phyloP scores from a whole-genome alignment of 2,888 invertebrate species.

The Esperia sulphurella region DNA sequence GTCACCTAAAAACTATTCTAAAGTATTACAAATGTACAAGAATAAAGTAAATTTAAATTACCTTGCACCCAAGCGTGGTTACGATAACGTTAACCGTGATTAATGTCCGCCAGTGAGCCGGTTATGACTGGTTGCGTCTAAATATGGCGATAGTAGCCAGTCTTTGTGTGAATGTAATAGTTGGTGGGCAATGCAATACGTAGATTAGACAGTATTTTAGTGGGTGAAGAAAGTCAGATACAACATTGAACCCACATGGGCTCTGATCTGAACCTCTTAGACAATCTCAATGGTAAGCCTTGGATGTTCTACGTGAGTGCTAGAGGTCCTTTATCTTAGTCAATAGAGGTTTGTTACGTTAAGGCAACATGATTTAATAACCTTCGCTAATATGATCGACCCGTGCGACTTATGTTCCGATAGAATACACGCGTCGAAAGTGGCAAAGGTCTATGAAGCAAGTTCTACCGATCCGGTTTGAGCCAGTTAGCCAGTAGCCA shows the following conservation, averaged over 20 bases:
- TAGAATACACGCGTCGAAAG: conserved; percentile 20
- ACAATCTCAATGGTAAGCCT: too few relatives aligned
- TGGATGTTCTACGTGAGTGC: too few relatives aligned
- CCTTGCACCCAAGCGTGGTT: too few relatives aligned
- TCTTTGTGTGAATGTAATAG: not conserved
- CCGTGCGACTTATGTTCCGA: not conserved
- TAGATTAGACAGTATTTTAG: not conserved
- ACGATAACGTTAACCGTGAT: not conserved
- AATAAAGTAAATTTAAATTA: too few relatives aligned
- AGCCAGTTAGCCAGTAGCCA: conserved; percentile 46
- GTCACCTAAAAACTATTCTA: too few relatives aligned
- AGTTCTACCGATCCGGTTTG: conserved; percentile 24
- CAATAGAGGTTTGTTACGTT: too few relatives aligned
- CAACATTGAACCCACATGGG: too few relatives aligned
- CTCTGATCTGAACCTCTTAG: too few relatives aligned
- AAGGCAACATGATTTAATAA: too few relatives aligned
- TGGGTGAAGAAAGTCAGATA: not conserved
- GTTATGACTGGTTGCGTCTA: not conserved
- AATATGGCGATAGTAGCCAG: not conserved
- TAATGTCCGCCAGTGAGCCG: not conserved
- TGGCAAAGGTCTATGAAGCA: conserved; percentile 14
- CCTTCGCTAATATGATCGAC: not conserved
- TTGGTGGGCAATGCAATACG: not conserved
- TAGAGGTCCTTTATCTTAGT: too few relatives aligned
- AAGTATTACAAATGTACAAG: too few relatives aligned